These are phyloP conservation scores for Chroicocephalus ridibundus DNA, from an alignment of 2,113 vertebrate species.

Conservation along the genomic window DNA sequence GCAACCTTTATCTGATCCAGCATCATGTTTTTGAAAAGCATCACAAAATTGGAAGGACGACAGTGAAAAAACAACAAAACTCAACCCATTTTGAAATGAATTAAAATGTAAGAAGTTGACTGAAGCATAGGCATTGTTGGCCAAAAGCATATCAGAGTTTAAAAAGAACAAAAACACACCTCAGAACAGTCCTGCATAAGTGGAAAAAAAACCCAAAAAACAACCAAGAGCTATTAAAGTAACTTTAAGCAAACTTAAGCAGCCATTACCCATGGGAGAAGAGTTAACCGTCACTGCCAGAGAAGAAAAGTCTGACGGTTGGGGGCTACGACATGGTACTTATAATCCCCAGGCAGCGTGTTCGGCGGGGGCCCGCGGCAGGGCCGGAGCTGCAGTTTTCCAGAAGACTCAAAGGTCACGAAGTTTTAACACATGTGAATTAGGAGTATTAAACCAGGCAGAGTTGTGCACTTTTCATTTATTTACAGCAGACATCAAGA, in stretches of 20 bases:
- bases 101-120: background rate
- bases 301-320: background rate
- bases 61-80: background rate
- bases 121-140: background rate
- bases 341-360: background rate
- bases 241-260: background rate
- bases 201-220: background rate
- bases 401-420: background rate
- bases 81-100: background rate
- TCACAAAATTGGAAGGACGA: background rate
- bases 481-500: background rate
- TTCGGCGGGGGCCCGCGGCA: background rate
- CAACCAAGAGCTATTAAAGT: background rate
- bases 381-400: background rate
- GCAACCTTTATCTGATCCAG: background rate
- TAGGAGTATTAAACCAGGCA: conserved; percentile 7
- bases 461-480: background rate
- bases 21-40: background rate
- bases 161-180: background rate
- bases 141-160: background rate
- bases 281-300: background rate
- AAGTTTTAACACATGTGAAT: conserved; percentile 8
- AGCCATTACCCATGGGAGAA: conserved; percentile 15
- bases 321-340: background rate
- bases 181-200: background rate